phyloP scores from a whole-genome alignment of 2,888 invertebrate genomes.

The Tiliacea citrago region DNA sequence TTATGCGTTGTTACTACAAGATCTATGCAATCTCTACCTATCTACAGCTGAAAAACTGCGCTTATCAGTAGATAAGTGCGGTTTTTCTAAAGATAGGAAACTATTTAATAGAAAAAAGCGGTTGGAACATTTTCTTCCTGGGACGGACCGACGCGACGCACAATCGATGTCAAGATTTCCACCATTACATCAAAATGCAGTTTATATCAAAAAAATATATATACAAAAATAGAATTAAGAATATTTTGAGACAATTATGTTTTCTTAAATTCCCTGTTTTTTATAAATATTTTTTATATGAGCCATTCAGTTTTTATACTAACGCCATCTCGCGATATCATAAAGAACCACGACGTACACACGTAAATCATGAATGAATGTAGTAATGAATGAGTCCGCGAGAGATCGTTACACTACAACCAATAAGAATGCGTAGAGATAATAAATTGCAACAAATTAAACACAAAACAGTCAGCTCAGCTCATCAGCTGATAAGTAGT shows the following conservation, averaged over 20 bases:
- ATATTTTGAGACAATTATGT: background rate
- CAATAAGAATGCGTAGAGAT: constrained; percentile 42
- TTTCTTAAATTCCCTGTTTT: background rate
- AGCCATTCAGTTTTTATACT: constrained; percentile 5
- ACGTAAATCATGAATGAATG: constrained; percentile 42
- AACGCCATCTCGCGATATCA: constrained; percentile 61
- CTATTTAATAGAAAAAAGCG: background rate
- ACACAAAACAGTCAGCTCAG: constrained; percentile 49
- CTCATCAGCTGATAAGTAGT: constrained; percentile 65
- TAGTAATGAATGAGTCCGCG: constrained; percentile 59
- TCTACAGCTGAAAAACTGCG: too few species aligned
- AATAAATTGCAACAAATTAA: constrained; percentile 51
- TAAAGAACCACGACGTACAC: constrained; percentile 32
- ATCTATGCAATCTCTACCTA: too few species aligned
- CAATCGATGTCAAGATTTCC: background rate
- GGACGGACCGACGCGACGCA: background rate
- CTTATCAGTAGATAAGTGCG: background rate
- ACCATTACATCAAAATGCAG: background rate
- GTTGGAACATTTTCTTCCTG: background rate
- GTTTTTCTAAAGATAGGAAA: background rate
- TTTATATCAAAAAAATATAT: background rate
- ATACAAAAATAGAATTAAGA: background rate
- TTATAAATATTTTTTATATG: background rate
- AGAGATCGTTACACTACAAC: constrained; percentile 54
- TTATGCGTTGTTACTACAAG: too few species aligned